Conservation (phyloP, 2,113 vertebrate species). For the Lagopus muta region DNA sequence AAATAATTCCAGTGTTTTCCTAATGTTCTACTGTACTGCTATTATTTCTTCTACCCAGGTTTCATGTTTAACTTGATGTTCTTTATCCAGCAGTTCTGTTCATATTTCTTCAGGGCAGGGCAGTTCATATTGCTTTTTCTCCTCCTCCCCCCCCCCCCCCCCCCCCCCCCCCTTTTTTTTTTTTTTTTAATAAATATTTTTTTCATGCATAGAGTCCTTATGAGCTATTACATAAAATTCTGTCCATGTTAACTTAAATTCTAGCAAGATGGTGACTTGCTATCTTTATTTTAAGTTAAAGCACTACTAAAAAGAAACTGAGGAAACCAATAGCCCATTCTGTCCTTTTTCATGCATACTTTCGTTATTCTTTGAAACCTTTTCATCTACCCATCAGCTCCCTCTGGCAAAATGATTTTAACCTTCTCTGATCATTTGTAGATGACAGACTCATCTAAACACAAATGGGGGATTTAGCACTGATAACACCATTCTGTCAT, state of each 20-base stretch:
- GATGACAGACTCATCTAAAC: background rate
- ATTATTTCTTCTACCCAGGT: background rate
- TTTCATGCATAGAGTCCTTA: background rate
- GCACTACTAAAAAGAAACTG: background rate
- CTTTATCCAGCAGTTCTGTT: background rate
- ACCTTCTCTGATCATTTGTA: background rate
- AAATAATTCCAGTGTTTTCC: slow-evolving; percentile 10
- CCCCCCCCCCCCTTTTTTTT: too few relatives aligned
- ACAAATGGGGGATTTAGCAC: background rate
- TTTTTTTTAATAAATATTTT: background rate
- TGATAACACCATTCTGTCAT: background rate
- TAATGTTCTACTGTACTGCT: background rate
- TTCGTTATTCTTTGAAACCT: background rate
- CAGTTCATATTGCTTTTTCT: background rate
- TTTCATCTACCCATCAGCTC: background rate
- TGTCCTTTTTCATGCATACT: background rate
- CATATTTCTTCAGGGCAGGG: background rate
- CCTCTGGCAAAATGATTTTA: background rate
- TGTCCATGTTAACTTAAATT: background rate
- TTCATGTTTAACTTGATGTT: background rate
- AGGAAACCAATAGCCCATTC: background rate
- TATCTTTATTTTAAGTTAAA: background rate
- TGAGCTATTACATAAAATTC: background rate
- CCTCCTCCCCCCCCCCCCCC: background rate
- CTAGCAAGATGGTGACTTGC: background rate